Evolutionary conservation across 2,888 invertebrate species (phyloP).

Genomic region (Ochlodes sylvanus): DNA sequence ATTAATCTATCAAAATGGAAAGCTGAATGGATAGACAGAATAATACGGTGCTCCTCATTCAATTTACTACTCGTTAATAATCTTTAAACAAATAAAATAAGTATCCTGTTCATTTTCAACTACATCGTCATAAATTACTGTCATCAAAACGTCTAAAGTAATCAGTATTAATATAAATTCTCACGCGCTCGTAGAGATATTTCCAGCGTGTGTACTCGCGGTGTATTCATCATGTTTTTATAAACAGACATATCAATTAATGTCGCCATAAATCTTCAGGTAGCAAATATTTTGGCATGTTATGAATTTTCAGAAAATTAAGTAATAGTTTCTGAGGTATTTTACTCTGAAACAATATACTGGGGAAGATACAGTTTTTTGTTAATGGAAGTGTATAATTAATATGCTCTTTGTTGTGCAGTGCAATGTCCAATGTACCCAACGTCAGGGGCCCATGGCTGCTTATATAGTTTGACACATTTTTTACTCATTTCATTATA

Average conservation of each 20-base stretch:
- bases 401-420: too few species aligned
- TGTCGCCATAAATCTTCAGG: background rate
- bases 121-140: background rate
- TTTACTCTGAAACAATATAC: too few species aligned
- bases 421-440: too few species aligned
- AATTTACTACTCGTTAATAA: background rate
- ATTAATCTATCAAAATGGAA: too few species aligned
- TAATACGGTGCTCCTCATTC: too few species aligned
- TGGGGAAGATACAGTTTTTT: too few species aligned
- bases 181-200: background rate
- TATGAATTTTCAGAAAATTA: background rate
- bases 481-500: too few species aligned
- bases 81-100: background rate
- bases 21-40: too few species aligned
- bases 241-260: background rate
- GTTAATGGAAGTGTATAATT: too few species aligned
- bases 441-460: too few species aligned
- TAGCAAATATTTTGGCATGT: background rate
- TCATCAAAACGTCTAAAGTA: background rate
- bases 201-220: background rate
- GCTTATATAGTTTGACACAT: too few species aligned
- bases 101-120: background rate
- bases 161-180: constrained; percentile 9
- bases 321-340: background rate
- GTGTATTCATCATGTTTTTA: background rate